Base-by-base conservation (phyloP, 2,797 vertebrate genomes). In the Muscicapa striata region DNA sequence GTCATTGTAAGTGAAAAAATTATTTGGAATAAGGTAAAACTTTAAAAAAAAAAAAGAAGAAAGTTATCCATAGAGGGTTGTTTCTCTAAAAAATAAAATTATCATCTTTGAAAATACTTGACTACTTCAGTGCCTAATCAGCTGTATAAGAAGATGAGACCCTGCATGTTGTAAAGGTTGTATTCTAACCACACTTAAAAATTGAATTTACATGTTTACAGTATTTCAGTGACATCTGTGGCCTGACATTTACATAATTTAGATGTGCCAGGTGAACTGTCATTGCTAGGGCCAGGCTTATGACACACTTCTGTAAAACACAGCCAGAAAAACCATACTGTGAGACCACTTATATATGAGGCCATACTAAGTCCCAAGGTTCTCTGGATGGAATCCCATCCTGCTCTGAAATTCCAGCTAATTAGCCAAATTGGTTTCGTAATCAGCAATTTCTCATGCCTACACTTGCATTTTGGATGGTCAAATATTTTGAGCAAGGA, bases 31-130 rank as follows among this genome's bases (percentile, higher is more conserved):
- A 74, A 34, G 7, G 9, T 43, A 55, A 94, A 76, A 51, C 2
- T 13, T 13, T n/a, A 51, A 30, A 30, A 30, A 16, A 52, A 30
- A 29, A 40, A 41, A 8, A 32, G 70, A 55, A 40, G 40, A 46
- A 18, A 14, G 1, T 43, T 45, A 52, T 14, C 6, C 4, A 19
- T 9, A 26, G 5, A 21, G 2, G 0, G 3, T 24, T 81, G 18
- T 76, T 87, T 89, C 26, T 49, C 24, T 77, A 61, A 66, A 38
- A 69, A 36, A 21, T 23, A 63, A 75, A 68, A 79, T 46, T 3
- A 18, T 16, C 5, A 29, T 32, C 23, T 72, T 5, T 62, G 13
- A 62, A 77, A 89, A 77, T 15, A 15, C 15, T 79, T 55, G 19
- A 57, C 10, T 46, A 38, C 6, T 62, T 86, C 46, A 59, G 12